Evolutionary conservation across 35 echinoderm and acorn worm species (phyloP).

Genomic region (Heliocidaris tuberculata): DNA sequence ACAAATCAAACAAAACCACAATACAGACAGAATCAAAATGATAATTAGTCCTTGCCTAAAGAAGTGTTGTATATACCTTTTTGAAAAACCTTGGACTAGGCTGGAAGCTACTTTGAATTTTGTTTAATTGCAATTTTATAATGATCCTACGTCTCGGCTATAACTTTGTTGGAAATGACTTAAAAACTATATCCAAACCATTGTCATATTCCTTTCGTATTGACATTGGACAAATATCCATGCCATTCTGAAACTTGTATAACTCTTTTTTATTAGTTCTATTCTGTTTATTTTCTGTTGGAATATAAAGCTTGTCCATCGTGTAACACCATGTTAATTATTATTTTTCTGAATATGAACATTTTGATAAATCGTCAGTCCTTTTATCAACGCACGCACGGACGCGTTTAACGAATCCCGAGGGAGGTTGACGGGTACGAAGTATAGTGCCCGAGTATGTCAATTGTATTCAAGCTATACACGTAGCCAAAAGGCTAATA

Average conservation of each 20-base stretch:
- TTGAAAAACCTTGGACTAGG: no score
- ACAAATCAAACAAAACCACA: no score
- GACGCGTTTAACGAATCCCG: background rate
- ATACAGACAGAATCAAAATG: no score
- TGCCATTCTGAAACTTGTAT: background rate
- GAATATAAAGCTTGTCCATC: background rate
- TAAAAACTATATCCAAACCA: no score
- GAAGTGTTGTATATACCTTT: no score
- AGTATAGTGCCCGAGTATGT: background rate
- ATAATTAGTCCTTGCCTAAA: no score
- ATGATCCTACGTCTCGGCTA: background rate
- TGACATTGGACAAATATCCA: background rate
- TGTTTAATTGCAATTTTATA: background rate
- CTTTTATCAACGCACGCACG: background rate
- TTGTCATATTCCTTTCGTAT: background rate
- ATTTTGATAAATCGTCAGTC: background rate
- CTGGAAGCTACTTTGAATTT: no score
- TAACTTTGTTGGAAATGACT: background rate
- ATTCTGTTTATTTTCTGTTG: background rate
- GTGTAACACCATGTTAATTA: background rate
- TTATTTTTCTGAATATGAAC: background rate
- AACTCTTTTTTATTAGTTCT: background rate
- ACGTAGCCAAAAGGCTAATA: slow-evolving; percentile 2
- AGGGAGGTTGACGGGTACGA: background rate
- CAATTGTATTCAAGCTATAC: background rate